Evolutionary conservation across 1,140 invertebrate species (phyloP).

Genomic region (Panagrolaimus sp.): DNA sequence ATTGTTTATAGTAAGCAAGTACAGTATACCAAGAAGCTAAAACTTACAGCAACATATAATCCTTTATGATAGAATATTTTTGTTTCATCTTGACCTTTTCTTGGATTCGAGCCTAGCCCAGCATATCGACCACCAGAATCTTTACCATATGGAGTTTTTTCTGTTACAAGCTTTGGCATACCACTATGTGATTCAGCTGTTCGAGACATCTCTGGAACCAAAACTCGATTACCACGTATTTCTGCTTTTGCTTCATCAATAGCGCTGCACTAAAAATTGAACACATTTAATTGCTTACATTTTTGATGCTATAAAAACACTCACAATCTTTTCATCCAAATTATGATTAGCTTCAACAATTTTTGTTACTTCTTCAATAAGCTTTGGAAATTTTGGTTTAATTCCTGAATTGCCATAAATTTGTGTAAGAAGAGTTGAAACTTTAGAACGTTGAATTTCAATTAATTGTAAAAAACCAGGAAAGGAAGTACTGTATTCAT

Average conservation of each 20-base stretch:
- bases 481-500: not conserved
- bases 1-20: not conserved
- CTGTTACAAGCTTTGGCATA: not conserved
- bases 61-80: not conserved
- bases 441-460: not conserved
- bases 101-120: not conserved
- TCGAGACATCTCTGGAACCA: not conserved
- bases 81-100: not conserved
- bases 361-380: not conserved
- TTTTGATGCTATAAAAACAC: not conserved
- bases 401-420: not conserved
- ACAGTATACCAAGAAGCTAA: not conserved
- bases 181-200: not conserved
- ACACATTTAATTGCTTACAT: not conserved
- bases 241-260: not conserved
- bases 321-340: not conserved
- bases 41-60: slow-evolving; percentile 11
- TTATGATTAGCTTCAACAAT: not conserved
- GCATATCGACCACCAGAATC: slow-evolving; percentile 10
- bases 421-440: not conserved
- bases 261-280: not conserved
- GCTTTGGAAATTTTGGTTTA: not conserved
- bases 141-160: not conserved
- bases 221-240: not conserved
- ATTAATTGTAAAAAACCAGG: not conserved